Base-by-base conservation (phyloP, 2,888 invertebrate species). In the Ectropis crepuscularia region DNA sequence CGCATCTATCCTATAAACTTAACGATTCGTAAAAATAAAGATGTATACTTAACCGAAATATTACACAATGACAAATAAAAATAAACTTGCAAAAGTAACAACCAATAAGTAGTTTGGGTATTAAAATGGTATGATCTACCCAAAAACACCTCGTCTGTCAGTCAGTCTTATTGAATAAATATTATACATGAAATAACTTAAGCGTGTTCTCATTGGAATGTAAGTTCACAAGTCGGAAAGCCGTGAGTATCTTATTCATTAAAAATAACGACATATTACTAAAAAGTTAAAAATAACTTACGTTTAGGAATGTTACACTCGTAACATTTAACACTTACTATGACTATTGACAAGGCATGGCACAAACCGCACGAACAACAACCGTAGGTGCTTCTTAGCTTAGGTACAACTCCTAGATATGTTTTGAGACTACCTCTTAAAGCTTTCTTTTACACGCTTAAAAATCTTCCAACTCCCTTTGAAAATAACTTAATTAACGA, bases 111-210 rank as follows among this genome's bases (percentile, higher is more conserved):
- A 57, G 61, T 69, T 74, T 73, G 70, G 79, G 73, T 80, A 79
- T 68, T 45, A 70, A 72, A 63, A 74, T 78, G 16, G 16, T 28
- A 28, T 28, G 16, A 81, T 70, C 79, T 74, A 74, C 72, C 72
- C 73, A 72, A 72, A 72, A 71, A 80, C 78, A 76, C 76, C 77
- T 77, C 75, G 83, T 84, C 81, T 74, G 81, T 81, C 82, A 76
- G 82, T 85, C 85, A 85, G 85, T 85, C 85, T 85, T 85, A 81
- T 81, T 78, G 67, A 80, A 81, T 81, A 81, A 81, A 81, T 80
- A 80, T 78, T 77, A 74, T 68, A 73, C 68, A 78, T 51, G 63
- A 63, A 73, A 69, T 75, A 78, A 78, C 71, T 77, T 78, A 80
- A 80, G 73, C 74, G 73, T 78, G 75, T 72, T 75, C 60, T 76